Conservation (phyloP, 2,888 invertebrate species). For the Epiblema foenella region DNA sequence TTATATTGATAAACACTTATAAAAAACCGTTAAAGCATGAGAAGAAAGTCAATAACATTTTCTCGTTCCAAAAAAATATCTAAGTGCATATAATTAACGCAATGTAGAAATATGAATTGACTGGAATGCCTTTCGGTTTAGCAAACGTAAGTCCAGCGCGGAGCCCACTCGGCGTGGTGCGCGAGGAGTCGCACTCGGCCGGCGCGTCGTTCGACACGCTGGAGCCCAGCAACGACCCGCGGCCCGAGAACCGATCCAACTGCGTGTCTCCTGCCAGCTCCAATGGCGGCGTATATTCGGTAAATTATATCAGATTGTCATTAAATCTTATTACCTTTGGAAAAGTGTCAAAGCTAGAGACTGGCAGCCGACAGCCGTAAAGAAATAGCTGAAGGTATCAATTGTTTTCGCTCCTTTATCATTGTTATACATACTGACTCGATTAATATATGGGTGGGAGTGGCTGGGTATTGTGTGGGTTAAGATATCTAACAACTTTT, state of each 20-base stretch:
- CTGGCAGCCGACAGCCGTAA: too few species aligned
- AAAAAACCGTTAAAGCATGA: too few species aligned
- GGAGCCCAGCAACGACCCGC: conserved; percentile 77
- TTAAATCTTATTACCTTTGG: neutral
- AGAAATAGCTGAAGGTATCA: too few species aligned
- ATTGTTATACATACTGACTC: too few species aligned
- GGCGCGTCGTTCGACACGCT: conserved; percentile 79
- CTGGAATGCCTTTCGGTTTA: conserved; percentile 44
- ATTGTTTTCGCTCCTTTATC: too few species aligned
- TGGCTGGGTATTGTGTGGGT: too few species aligned
- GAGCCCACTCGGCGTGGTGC: conserved; percentile 84
- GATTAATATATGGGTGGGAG: too few species aligned
- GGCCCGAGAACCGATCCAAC: conserved; percentile 82
- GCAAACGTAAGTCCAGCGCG: conserved; percentile 81
- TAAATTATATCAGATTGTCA: conserved; percentile 77
- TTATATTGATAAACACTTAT: too few species aligned
- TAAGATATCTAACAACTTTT: too few species aligned
- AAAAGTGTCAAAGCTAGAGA: too few species aligned
- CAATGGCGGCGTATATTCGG: conserved; percentile 95
- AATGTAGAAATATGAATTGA: neutral
- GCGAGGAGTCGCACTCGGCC: conserved; percentile 85
- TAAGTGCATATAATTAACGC: neutral
- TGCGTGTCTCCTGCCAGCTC: conserved; percentile 95
- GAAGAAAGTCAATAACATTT: too few species aligned
- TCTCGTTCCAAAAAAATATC: too few species aligned